These are phyloP conservation scores for Allacma fusca DNA, from an alignment of 2,888 invertebrate species.

Conservation along the genomic window DNA sequence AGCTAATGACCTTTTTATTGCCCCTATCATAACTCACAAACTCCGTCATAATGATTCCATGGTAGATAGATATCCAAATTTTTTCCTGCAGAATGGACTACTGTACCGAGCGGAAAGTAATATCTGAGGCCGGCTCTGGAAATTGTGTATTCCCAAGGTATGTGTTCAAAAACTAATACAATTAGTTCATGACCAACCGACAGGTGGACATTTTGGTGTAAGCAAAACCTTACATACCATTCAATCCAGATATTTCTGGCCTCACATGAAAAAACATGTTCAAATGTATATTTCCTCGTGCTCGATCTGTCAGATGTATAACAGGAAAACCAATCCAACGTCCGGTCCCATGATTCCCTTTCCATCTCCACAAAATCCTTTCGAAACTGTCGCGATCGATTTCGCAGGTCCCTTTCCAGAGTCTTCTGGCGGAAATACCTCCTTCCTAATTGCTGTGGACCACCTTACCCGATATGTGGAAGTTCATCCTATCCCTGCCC, in stretches of 20 bases:
- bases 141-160: slow-evolving; percentile 23
- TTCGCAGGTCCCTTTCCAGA: slow-evolving; percentile 53
- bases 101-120: slow-evolving; percentile 26
- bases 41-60: not conserved
- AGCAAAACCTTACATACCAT: no score
- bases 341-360: slow-evolving; percentile 32
- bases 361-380: slow-evolving; percentile 49
- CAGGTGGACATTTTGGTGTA: slow-evolving; percentile 52
- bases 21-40: not conserved
- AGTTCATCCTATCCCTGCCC: slow-evolving; percentile 52
- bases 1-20: not conserved
- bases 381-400: slow-evolving; percentile 57
- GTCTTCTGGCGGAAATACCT: slow-evolving; percentile 31
- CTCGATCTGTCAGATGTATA: slow-evolving; percentile 48
- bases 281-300: slow-evolving; percentile 49
- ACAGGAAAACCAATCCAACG: not conserved
- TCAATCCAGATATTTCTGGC: no score
- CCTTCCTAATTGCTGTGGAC: slow-evolving; percentile 55
- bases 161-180: no score
- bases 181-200: slow-evolving; percentile 44
- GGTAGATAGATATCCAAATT: not conserved
- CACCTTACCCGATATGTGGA: slow-evolving; percentile 56
- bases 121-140: not conserved
- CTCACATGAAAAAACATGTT: slow-evolving; percentile 49
- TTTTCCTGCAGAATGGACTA: not conserved